These are phyloP conservation scores for Agrochola macilenta DNA, from an alignment of 2,888 invertebrate genomes.

Conservation along the genomic window DNA sequence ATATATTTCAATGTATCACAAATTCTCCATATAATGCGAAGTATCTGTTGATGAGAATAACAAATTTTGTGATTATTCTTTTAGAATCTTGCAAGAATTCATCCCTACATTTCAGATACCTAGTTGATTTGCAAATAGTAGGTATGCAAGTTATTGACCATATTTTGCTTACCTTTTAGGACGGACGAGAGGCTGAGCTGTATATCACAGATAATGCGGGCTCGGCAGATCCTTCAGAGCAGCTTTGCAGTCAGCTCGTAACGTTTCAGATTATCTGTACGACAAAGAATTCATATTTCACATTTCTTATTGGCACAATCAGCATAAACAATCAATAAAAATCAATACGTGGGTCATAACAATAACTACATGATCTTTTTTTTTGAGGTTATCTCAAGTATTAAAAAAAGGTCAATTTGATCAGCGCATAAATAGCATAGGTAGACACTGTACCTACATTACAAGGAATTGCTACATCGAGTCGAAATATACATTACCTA, in stretches of 20 bases:
- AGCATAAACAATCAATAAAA: slow-evolving; percentile 49
- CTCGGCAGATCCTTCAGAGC: slow-evolving; percentile 89
- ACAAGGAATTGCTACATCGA: slow-evolving; percentile 59
- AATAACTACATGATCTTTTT: slow-evolving; percentile 65
- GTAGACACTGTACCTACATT: slow-evolving; percentile 37
- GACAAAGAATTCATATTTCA: slow-evolving; percentile 64
- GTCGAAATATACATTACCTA: slow-evolving; percentile 31
- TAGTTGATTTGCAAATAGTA: slow-evolving; percentile 14
- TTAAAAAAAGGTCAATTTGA: slow-evolving; percentile 54
- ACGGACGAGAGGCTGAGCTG: slow-evolving; percentile 91
- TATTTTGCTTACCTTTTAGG: slow-evolving; percentile 85
- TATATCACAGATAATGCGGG: slow-evolving; percentile 91
- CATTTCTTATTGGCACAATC: slow-evolving; percentile 48
- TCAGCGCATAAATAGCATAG: slow-evolving; percentile 50
- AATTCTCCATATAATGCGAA: slow-evolving; percentile 23
- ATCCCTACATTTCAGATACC: slow-evolving; percentile 7
- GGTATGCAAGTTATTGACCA: background rate
- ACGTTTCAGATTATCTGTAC: slow-evolving; percentile 84
- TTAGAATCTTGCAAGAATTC: slow-evolving; percentile 15
- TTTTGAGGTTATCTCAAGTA: slow-evolving; percentile 86
- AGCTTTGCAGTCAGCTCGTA: slow-evolving; percentile 89
- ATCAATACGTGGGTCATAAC: slow-evolving; percentile 46
- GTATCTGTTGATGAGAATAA: slow-evolving; percentile 17
- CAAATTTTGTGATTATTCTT: slow-evolving; percentile 5
- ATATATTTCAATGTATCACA: slow-evolving; percentile 19